A percentile compares a stretch with the other conserved stretches of the same genome.
These are phyloP conservation scores for Patiria miniata DNA, from an alignment of 35 echinoderm and acorn worm species.

Conservation along the genomic window DNA sequence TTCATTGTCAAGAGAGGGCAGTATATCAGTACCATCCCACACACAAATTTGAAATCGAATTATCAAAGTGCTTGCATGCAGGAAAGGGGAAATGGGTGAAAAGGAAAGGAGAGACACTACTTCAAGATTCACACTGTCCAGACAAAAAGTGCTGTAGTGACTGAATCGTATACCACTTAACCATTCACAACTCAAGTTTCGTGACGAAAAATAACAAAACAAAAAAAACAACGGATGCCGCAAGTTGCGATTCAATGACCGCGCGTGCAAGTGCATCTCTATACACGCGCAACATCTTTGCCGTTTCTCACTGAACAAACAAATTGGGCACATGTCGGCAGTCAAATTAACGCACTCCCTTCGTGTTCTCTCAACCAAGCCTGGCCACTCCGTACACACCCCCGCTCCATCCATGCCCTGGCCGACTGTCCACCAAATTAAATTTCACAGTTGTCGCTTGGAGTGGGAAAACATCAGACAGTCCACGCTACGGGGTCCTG, in stretches of 20 bases:
- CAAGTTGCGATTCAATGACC: not conserved
- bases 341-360: conserved; percentile 6
- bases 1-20: too few relatives aligned
- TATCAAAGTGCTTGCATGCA: too few relatives aligned
- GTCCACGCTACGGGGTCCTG: not conserved
- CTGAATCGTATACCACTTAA: too few relatives aligned
- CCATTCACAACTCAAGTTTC: too few relatives aligned
- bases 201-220: too few relatives aligned
- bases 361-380: not conserved
- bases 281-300: not conserved
- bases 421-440: conserved; percentile 11
- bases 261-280: not conserved
- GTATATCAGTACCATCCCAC: too few relatives aligned
- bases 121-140: too few relatives aligned
- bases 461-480: conserved; percentile 27
- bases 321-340: conserved; percentile 9
- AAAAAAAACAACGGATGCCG: too few relatives aligned
- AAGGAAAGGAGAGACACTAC: too few relatives aligned
- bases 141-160: too few relatives aligned
- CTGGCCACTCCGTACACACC: not conserved
- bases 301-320: conserved; percentile 13
- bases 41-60: too few relatives aligned
- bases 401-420: not conserved
- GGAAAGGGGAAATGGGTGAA: too few relatives aligned
- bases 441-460: conserved; percentile 27